Percentiles rank a stretch among this genome's conserved stretches.
Conservation (phyloP, 2,113 vertebrate genomes). For the Rhinolophus sinicus region DNA sequence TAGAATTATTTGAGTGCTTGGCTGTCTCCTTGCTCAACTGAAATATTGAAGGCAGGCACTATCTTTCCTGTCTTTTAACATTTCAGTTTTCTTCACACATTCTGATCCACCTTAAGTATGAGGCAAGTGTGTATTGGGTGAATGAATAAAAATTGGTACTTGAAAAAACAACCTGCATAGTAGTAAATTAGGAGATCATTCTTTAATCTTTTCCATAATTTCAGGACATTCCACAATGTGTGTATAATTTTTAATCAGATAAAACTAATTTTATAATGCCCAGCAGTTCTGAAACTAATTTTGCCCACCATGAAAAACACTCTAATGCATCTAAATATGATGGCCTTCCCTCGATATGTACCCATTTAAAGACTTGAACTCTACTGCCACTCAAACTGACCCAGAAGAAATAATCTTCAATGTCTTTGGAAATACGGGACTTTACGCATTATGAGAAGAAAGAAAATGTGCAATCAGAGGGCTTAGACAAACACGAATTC, state of each 20-base stretch:
- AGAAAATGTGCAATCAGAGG: not conserved
- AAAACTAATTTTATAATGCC: not conserved
- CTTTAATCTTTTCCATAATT: not conserved
- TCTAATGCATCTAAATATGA: not conserved
- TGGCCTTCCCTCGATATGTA: not conserved
- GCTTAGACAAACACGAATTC: not conserved
- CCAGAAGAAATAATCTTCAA: not conserved
- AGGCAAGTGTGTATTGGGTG: not conserved
- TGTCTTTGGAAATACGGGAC: not conserved
- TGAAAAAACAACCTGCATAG: not conserved
- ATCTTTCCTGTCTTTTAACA: not conserved
- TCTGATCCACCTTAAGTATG: not conserved
- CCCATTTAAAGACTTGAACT: not conserved
- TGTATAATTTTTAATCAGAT: not conserved
- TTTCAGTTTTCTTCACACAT: not conserved
- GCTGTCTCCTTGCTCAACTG: not conserved
- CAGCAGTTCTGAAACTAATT: not conserved
- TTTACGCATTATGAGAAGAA: not conserved
- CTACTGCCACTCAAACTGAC: not conserved
- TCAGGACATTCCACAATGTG: not conserved
- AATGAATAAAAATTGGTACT: not conserved
- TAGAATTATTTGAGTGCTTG: not conserved
- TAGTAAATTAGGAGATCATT: not conserved
- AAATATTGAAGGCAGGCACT: not conserved
- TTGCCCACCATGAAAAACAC: not conserved